A percentile compares a stretch with the other conserved stretches of the same genome.
phyloP scores from a whole-genome alignment of 2,797 vertebrate species.

The Lepilemur ruficaudatus region DNA sequence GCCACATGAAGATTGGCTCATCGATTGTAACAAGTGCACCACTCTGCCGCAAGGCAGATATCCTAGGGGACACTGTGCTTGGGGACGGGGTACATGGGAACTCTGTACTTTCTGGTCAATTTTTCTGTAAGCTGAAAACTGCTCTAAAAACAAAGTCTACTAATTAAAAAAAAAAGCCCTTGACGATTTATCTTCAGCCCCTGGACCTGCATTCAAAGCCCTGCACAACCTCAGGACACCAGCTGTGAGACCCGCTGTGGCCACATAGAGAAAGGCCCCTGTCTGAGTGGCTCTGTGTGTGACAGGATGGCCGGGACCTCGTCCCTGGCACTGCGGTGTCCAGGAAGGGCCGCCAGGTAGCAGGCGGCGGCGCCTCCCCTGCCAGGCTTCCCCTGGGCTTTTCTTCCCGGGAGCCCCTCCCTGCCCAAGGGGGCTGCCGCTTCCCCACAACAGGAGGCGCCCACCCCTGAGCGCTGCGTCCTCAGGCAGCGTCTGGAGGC shows the following conservation, averaged over 20 bases:
- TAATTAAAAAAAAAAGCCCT: neutral
- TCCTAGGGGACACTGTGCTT: rapidly evolving
- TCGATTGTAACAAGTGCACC: rapidly evolving
- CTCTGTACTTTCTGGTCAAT: neutral
- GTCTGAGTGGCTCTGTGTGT: neutral
- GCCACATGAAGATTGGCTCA: neutral
- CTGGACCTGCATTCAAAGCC: neutral
- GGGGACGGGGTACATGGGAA: rapidly evolving
- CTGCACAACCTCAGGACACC: neutral
- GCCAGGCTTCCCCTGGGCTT: neutral
- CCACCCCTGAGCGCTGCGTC: neutral
- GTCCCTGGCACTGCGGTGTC: rapidly evolving
- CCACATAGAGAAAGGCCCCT: neutral
- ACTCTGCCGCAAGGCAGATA: neutral
- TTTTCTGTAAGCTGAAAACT: neutral
- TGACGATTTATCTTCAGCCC: neutral
- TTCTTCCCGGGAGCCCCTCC: too few relatives aligned
- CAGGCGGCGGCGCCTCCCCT: rapidly evolving
- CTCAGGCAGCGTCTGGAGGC: neutral
- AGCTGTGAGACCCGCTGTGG: rapidly evolving
- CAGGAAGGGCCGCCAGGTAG: rapidly evolving
- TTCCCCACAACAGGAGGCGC: neutral
- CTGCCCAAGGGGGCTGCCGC: neutral
- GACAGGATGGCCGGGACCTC: neutral
- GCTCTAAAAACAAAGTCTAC: neutral